Evolutionary conservation across 2,797 vertebrate genomes (phyloP), one percentile per base, ranked within the genome.

Genomic region (Eulemur rubriventer): DNA sequence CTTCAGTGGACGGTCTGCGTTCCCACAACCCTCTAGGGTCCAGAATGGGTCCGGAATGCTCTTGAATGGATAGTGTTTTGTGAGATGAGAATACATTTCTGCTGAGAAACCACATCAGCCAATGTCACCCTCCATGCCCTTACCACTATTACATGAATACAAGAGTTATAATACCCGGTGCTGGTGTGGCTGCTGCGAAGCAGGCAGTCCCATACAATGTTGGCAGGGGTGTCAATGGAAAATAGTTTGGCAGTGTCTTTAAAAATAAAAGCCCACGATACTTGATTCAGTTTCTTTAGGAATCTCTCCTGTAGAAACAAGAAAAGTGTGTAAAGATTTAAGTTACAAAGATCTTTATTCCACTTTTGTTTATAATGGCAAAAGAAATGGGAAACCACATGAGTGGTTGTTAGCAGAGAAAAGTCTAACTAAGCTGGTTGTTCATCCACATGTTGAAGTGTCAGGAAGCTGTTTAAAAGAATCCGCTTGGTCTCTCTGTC

Each of bases 391-490:
- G 72, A 65, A 89, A 26, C 7, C 61, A 12, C n/a, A 4, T 28
- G 69, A 22, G 46, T 73, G 69, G 18, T 43, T 24, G 10, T 76
- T 52, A 65, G n/a, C 52, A 59, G 79, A 65, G 72, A 69, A n/a
- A 9, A 63, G 43, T 14, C 75, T 76, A 35, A 43, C 52, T 43
- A 0, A 72, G 82, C n/a, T n/a, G 28, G 59, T 30, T 69, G 13
- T 28, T 35, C 14, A 7, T 35, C 55, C 48, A 16, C 2, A 8
- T 28, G 18, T n/a, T 46, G 57, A 63, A 38, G 7, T 43, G 8
- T 35, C 46, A 33, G 65, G 79, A 73, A 89, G 43, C 48, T 76
- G 59, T 84, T 94, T 70, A 22, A 72, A 69, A 84, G 90, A 85
- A 73, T 20, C 81, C 35, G 11, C 69, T 4, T 84, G 52, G 38